phyloP scores from a whole-genome alignment of 2,888 invertebrate species.

The Ichneumon xanthorius region DNA sequence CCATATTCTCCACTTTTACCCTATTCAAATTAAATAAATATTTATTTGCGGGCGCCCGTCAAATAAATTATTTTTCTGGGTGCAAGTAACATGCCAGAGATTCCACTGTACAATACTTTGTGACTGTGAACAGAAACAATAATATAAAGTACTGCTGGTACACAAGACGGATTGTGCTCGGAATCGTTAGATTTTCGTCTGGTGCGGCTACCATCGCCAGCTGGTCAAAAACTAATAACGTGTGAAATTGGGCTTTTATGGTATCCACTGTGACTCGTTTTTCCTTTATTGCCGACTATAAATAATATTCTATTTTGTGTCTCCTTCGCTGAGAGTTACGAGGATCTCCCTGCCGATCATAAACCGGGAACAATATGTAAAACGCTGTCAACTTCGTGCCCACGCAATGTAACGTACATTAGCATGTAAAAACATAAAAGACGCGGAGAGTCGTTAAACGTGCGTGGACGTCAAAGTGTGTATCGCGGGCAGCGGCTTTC shows the following conservation, averaged over 20 bases:
- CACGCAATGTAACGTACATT: constrained; percentile 27
- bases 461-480: constrained; percentile 45
- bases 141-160: too few relatives aligned
- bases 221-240: constrained; percentile 3
- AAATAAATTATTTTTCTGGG: too few relatives aligned
- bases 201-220: constrained; percentile 8
- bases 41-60: too few relatives aligned
- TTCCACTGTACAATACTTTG: too few relatives aligned
- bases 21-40: too few relatives aligned
- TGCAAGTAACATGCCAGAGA: too few relatives aligned
- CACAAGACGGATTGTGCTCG: too few relatives aligned
- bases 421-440: constrained; percentile 51
- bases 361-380: constrained; percentile 21
- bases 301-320: constrained; percentile 2
- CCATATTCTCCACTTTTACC: too few relatives aligned
- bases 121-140: too few relatives aligned
- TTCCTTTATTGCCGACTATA: constrained; percentile 5
- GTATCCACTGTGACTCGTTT: not conserved
- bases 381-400: constrained; percentile 4
- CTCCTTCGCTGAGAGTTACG: not conserved
- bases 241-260: constrained; percentile 20
- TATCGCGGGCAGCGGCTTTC: not conserved
- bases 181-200: constrained; percentile 18
- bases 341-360: not conserved
- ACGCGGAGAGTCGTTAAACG: constrained; percentile 57